Evolutionary conservation across 2,797 vertebrate species (phyloP).

Genomic region (Alectoris magna): DNA sequence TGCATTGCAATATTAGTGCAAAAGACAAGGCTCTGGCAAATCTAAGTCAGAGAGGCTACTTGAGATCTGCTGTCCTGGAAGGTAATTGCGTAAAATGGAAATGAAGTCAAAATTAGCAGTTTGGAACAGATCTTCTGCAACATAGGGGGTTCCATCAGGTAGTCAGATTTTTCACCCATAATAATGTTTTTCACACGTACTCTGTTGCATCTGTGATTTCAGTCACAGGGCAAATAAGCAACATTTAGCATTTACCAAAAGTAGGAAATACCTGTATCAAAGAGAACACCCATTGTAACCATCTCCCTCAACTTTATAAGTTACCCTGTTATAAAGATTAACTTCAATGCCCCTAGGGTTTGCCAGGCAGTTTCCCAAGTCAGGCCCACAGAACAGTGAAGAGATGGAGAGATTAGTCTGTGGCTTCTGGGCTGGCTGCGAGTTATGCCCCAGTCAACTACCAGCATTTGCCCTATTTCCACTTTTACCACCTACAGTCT

Average conservation of each 20-base stretch:
- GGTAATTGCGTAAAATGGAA: neutral
- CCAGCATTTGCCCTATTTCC: neutral
- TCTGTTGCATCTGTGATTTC: neutral
- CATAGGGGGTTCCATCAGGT: neutral
- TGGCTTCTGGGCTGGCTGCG: neutral
- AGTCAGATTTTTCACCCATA: neutral
- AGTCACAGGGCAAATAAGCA: neutral
- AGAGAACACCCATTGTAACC: neutral
- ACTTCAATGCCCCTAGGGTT: neutral
- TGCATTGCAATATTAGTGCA: neutral
- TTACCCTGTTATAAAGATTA: neutral
- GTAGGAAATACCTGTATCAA: neutral
- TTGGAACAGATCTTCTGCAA: neutral
- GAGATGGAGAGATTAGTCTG: neutral
- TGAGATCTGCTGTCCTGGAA: neutral
- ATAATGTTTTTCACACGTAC: neutral
- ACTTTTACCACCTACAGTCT: neutral
- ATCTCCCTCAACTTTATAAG: neutral
- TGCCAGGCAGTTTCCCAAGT: neutral
- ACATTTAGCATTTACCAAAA: neutral
- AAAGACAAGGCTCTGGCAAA: neutral
- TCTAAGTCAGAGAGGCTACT: neutral
- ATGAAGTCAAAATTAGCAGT: neutral
- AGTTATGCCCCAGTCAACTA: neutral
- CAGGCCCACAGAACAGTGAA: neutral